phyloP scores from a whole-genome alignment of 92 coral and sea anemone genomes.

The Virgularia gustaviana region DNA sequence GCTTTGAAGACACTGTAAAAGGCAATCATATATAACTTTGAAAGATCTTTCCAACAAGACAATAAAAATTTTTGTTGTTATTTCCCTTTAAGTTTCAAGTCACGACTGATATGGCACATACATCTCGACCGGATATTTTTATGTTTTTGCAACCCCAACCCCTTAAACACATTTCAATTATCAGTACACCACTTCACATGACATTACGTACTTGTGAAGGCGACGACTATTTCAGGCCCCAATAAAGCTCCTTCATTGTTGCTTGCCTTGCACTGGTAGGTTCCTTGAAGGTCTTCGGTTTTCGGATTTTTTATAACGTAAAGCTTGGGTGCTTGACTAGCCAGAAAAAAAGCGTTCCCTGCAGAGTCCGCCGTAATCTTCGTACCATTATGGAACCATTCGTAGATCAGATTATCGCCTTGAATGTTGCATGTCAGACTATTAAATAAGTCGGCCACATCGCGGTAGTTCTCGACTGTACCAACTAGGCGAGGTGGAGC shows the following conservation, averaged over 20 bases:
- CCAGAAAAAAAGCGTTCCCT: background rate
- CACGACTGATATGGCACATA: background rate
- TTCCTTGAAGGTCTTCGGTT: conserved; percentile 2
- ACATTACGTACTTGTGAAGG: conserved; percentile 15
- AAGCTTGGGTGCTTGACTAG: background rate
- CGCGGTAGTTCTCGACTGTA: background rate
- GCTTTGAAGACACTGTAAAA: no score
- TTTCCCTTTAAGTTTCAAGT: no score
- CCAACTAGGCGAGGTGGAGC: conserved; percentile 7
- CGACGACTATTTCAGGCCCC: conserved; percentile 24
- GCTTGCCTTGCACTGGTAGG: conserved; percentile 29
- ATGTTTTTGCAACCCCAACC: background rate
- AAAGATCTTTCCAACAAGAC: no score
- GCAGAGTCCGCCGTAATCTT: background rate
- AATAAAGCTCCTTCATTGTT: conserved; percentile 11
- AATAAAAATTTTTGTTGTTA: background rate
- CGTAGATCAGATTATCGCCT: conserved; percentile 4
- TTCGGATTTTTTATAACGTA: background rate
- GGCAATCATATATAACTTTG: no score
- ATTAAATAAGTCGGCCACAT: conserved; percentile 13
- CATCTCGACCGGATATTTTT: background rate
- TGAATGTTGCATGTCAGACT: conserved; percentile 7
- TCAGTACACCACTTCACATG: no score
- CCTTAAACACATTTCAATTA: background rate
- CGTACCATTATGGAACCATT: conserved; percentile 24